A percentile compares a stretch with the other conserved stretches of the same genome.
Conservation (phyloP, 2,113 vertebrate species). For the Callipepla californica region DNA sequence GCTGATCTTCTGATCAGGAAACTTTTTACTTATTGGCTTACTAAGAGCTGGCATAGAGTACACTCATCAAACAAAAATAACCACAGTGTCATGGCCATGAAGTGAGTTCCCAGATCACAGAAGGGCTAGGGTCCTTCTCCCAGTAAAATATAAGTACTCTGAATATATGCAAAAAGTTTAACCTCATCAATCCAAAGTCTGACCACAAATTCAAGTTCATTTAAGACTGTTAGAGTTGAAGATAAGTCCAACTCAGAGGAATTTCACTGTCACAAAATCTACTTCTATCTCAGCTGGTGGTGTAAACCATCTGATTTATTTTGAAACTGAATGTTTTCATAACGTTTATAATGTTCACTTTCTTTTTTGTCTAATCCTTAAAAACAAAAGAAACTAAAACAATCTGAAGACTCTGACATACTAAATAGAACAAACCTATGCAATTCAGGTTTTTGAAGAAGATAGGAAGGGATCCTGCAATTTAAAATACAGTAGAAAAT, state of each 20-base stretch:
- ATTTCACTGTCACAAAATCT: background rate
- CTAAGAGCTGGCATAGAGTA: background rate
- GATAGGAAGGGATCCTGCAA: background rate
- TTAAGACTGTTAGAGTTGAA: background rate
- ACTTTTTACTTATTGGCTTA: background rate
- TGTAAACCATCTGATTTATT: background rate
- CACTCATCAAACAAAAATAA: slow-evolving; percentile 19
- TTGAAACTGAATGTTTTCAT: background rate
- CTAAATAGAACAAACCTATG: background rate
- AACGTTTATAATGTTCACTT: background rate
- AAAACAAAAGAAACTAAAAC: background rate
- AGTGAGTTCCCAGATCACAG: background rate
- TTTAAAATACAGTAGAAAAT: background rate
- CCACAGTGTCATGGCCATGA: background rate
- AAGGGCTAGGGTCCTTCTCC: background rate
- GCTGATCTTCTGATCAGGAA: background rate
- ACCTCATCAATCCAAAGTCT: background rate
- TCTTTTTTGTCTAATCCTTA: background rate
- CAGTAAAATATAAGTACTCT: background rate
- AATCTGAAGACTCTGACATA: background rate
- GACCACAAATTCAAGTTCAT: background rate
- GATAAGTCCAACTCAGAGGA: background rate
- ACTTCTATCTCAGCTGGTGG: background rate
- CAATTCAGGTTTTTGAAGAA: background rate
- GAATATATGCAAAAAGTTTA: background rate